Evolutionary conservation across 2,113 vertebrate species (phyloP), one percentile per base, ranked within the genome.

Genomic region (Salvator merianae): DNA sequence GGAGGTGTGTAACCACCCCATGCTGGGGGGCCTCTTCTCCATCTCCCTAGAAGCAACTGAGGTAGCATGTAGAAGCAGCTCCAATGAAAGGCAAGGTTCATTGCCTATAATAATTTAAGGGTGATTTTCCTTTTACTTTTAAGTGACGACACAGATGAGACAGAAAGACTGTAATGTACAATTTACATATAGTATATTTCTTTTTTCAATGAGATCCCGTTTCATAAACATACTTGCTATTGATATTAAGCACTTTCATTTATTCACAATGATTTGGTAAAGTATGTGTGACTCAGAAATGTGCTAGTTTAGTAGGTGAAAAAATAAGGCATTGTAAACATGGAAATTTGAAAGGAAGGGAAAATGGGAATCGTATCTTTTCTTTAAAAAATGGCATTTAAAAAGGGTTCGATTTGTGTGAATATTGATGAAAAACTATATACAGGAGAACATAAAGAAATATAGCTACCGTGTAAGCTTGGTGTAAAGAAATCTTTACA

Each of bases 261-360:
- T 88, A 76, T 36, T 89, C 70, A 68, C 22, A 14, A 9, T 66
- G 16, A 22, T 87, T 76, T 92, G 83, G 79, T 38, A 86, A 8
- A 0, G 62, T 36, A 28, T 74, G 32, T 87, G 40, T 73, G 34
- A 18, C 53, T 66, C 73, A 81, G 73, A 76, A 90, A 86, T 7
- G 2, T 84, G 36, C 14, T 78, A 87, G 63, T 63, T 38, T 86
- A 78, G 16, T 30, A 43, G 4, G 53, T 28, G 62, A 40, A 1
- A 53, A 89, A 72, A 88, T 18, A 77, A 10, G 70, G 32, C 68
- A 53, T 72, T 82, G 36, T 68, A 26, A 7, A 65, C 6, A 40
- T 38, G 14, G 34, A 72, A 28, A 53, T 36, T 20, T 36, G 40
- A 62, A 84, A 38, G 75, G 65, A 78, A 34, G 50, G 22, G 30